Evolutionary conservation across 2,888 invertebrate species (phyloP).

Genomic region (Corbicula japonica): DNA sequence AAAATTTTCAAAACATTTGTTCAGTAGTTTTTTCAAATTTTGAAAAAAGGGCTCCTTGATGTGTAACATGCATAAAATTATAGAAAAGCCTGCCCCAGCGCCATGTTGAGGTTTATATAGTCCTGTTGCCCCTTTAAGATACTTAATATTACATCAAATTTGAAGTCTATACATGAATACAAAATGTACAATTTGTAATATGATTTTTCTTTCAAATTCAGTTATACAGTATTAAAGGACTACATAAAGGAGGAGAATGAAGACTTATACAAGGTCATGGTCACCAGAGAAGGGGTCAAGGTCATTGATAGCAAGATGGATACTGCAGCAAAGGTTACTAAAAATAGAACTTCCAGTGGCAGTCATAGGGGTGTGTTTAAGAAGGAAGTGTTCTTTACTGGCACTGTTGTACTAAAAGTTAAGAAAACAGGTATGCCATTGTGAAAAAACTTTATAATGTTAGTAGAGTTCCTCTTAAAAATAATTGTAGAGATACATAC

Average conservation of each 20-base stretch:
- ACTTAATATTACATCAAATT: too few species aligned
- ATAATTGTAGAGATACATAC: too few species aligned
- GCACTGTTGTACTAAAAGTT: constrained; percentile 53
- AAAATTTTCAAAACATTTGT: too few species aligned
- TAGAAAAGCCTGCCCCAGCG: too few species aligned
- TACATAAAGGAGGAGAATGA: constrained; percentile 60
- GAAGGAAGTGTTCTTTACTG: constrained; percentile 64
- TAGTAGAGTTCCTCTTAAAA: neutral
- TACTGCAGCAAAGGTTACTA: constrained; percentile 59
- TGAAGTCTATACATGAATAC: too few species aligned
- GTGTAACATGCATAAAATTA: too few species aligned
- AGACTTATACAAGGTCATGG: constrained; percentile 57
- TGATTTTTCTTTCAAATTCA: too few species aligned
- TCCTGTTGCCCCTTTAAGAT: too few species aligned
- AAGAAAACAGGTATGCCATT: constrained; percentile 51
- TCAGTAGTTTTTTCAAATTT: too few species aligned
- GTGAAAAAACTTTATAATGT: neutral
- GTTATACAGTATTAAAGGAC: constrained; percentile 53
- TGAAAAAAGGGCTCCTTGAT: too few species aligned
- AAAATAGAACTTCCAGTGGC: constrained; percentile 34
- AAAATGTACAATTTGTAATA: too few species aligned
- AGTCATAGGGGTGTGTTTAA: constrained; percentile 32
- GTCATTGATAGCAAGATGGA: constrained; percentile 56
- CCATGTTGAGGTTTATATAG: too few species aligned
- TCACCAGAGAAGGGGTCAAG: constrained; percentile 50